Base-by-base conservation (phyloP, 2,113 vertebrate species). In the Lichenostomus cassidix region DNA sequence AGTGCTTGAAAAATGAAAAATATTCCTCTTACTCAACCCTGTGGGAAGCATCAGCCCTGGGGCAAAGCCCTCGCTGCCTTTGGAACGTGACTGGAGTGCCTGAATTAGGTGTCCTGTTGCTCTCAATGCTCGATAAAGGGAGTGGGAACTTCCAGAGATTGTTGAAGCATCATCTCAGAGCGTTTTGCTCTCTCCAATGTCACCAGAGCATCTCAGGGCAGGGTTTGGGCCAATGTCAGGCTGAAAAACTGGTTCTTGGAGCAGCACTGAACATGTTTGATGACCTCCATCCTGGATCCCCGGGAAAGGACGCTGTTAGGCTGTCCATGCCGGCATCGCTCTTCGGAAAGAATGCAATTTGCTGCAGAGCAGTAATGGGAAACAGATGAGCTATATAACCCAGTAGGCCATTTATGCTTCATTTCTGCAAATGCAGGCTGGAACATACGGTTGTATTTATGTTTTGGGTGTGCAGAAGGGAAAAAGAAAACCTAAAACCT, bases 321-420 rank as follows among this genome's bases (percentile, higher is more conserved):
- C 44, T 86, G 64, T 14, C 92, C 52, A 1, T 56, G 68, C 52
- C 2, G 0, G 80, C 65, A 47, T 41, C 5, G 0, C 69, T 94
- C 83, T 87, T 81, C 17, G 25, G 73, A 64, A 93, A 63, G 58
- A 93, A 93, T 59, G 85, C 33, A 29, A 87, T 96, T 90, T 93
- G 76, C 85, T 93, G 69, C 60, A 29, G 56, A 93, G 83, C 70
- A 37, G 73, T 94, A 97, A 95, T 96, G 88, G 90, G 92, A 96
- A 96, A 94, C 94, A 97, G 90, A 93, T 86, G 94, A 96, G 88
- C 95, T 92, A 13, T 74, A 94, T 90, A 97, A 95, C 85, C 93
- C 85, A 88, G 86, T n/a, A 90, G 86, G 76, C 68, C 83, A 78
- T 94, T 94, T 94, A 47, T 69, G 90, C 49, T 86, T 70, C 85